These are phyloP conservation scores for Acronicta leporina DNA, from an alignment of 2,888 invertebrate species.

Conservation along the genomic window DNA sequence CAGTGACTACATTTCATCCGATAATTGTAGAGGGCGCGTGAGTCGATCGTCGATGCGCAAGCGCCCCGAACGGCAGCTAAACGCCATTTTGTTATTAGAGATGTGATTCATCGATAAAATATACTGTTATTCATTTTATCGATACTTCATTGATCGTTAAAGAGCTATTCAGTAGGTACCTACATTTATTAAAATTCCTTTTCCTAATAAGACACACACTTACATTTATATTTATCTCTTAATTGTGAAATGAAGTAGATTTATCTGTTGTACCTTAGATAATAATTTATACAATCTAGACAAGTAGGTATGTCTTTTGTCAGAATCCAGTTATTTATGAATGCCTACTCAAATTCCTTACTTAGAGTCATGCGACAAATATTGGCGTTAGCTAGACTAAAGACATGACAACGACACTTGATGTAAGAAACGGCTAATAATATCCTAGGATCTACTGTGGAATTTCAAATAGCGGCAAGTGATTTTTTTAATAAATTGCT, in stretches of 20 bases:
- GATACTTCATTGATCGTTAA: constrained; percentile 28
- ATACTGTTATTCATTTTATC: constrained; percentile 51
- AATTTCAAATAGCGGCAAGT: constrained; percentile 12
- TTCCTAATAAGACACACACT: constrained; percentile 32
- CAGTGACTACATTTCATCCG: constrained; percentile 77
- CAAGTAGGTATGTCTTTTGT: constrained; percentile 49
- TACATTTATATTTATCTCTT: constrained; percentile 39
- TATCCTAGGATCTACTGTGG: background rate
- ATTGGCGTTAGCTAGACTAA: constrained; percentile 19
- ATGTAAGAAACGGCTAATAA: constrained; percentile 16
- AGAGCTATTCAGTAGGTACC: constrained; percentile 24
- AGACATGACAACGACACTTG: constrained; percentile 38
- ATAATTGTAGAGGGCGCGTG: constrained; percentile 77
- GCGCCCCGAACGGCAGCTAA: constrained; percentile 77
- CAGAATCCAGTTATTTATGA: constrained; percentile 46
- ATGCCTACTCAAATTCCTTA: constrained; percentile 48
- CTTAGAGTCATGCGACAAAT: constrained; percentile 38
- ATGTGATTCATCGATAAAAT: constrained; percentile 59
- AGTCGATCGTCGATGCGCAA: constrained; percentile 68
- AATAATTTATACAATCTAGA: constrained; percentile 51
- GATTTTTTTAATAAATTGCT: background rate
- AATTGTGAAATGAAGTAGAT: constrained; percentile 47
- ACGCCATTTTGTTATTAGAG: constrained; percentile 74
- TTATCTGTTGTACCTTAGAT: constrained; percentile 39
- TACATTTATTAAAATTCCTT: constrained; percentile 14